phyloP scores from a whole-genome alignment of 2,888 invertebrate species.

The Mesochorus sp. region DNA sequence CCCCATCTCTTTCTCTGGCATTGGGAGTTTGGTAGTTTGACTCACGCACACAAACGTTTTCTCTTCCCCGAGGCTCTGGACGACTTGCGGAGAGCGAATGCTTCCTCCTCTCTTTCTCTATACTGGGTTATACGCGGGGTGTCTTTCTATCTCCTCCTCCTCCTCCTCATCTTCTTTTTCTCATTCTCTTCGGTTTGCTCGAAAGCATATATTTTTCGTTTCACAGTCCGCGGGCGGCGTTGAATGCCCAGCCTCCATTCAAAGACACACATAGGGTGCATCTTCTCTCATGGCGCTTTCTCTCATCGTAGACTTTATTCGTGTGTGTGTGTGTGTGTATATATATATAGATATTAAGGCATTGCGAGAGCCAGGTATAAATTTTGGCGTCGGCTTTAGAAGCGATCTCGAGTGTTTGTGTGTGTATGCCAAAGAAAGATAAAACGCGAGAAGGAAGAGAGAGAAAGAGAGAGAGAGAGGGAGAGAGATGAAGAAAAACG shows the following conservation, averaged over 20 bases:
- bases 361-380: conserved; percentile 76
- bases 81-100: conserved; percentile 46
- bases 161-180: background rate
- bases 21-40: conserved; percentile 6
- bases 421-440: conserved; percentile 26
- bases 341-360: background rate
- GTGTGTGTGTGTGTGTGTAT: background rate
- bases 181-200: conserved; percentile 43
- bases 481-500: conserved; percentile 60
- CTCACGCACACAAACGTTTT: conserved; percentile 41
- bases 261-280: conserved; percentile 62
- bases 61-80: conserved; percentile 48
- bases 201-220: conserved; percentile 74
- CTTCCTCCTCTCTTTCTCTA: conserved; percentile 35
- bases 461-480: conserved; percentile 18
- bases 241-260: conserved; percentile 69
- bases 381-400: conserved; percentile 76
- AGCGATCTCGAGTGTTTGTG: conserved; percentile 42
- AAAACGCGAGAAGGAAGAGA: conserved; percentile 25
- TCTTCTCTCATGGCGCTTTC: conserved; percentile 48
- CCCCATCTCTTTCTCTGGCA: conserved; percentile 14
- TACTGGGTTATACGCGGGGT: background rate
- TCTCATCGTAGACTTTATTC: background rate
- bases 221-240: conserved; percentile 77
- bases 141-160: background rate